phyloP scores from a whole-genome alignment of 2,797 vertebrate genomes.

The Paedocypris micromegethes region DNA sequence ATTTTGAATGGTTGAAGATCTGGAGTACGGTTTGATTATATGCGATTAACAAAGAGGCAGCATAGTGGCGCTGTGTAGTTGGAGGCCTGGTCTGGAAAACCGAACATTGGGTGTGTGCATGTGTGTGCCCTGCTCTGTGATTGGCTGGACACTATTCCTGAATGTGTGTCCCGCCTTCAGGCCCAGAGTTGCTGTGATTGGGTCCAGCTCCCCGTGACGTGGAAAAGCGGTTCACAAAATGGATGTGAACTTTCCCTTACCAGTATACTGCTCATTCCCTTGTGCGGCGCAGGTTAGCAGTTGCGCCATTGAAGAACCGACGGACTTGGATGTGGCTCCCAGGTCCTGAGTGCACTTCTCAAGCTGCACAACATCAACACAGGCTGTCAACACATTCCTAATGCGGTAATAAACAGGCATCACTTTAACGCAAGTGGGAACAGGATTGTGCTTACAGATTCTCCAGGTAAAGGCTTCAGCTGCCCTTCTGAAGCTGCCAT shows the following conservation, averaged over 20 bases:
- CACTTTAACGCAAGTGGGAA: not conserved
- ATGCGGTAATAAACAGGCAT: too few species aligned
- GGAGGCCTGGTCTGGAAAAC: too few species aligned
- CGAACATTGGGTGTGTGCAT: not conserved
- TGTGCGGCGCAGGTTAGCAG: slow-evolving; percentile 92
- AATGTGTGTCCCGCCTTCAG: too few species aligned
- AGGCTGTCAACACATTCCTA: too few species aligned
- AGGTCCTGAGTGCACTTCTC: slow-evolving; percentile 96
- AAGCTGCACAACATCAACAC: slow-evolving; percentile 63
- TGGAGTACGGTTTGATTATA: not conserved
- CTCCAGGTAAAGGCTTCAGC: slow-evolving; percentile 91
- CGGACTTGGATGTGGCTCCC: slow-evolving; percentile 92
- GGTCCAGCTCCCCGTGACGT: too few species aligned
- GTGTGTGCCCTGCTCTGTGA: not conserved
- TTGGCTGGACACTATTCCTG: too few species aligned
- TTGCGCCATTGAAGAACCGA: slow-evolving; percentile 97
- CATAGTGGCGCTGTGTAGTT: too few species aligned
- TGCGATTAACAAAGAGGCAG: too few species aligned
- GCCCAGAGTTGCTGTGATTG: too few species aligned
- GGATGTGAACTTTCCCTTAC: slow-evolving; percentile 62
- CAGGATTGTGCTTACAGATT: slow-evolving; percentile 74
- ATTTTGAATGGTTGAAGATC: not conserved
- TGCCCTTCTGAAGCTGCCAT: slow-evolving; percentile 84
- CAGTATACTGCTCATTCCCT: slow-evolving; percentile 96
- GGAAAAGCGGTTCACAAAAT: too few species aligned